Base-by-base conservation (phyloP, 2,113 vertebrate species). In the Chloebia gouldiae region DNA sequence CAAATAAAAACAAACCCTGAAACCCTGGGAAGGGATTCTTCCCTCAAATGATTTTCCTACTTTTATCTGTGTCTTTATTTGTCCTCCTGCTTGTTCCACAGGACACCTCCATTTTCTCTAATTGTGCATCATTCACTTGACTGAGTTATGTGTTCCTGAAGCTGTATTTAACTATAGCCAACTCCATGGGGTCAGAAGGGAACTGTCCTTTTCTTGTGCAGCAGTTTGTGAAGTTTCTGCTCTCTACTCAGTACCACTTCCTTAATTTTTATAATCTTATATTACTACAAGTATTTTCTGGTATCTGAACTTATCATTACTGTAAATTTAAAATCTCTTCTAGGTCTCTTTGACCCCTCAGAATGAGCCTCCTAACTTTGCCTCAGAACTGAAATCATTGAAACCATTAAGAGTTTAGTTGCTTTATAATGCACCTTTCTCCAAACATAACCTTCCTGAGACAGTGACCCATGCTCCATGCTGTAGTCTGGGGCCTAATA, bases 371-470 rank as follows among this genome's bases (percentile, higher is more conserved):
- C 73, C 81, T 91, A 93, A 86, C 88, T 91, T 84, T 80, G 50
- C 53, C 57, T 80, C 63, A 75, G 71, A 90, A 88, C 64, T 64
- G 51, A 88, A 83, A 94, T 84, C 16, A 71, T 1, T 4, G 1
- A 88, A 92, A 92, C 64, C 71, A 84, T 92, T 82, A 70, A 66
- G 59, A 80, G 76, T 70, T 95, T 45, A 93, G 93, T 40, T 92
- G 76, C 85, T 78, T 81, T 76, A 60, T 69, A 75, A 93, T 68
- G 69, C 61, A 75, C 82, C 88, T 88, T 90, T 92, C 88, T 94
- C 90, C 82, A 96, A 92, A 92, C 53, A 81, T 64, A 96, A 92
- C 90, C 86, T 95, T 90, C 76, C 82, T 57, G 80, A 94, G 92
- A 96, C 82, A 71, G 86, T 95, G 94, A 90, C 93, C 93, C 85